Evolutionary conservation across 2,888 invertebrate genomes (phyloP).

Genomic region (Platycheirus albimanus): DNA sequence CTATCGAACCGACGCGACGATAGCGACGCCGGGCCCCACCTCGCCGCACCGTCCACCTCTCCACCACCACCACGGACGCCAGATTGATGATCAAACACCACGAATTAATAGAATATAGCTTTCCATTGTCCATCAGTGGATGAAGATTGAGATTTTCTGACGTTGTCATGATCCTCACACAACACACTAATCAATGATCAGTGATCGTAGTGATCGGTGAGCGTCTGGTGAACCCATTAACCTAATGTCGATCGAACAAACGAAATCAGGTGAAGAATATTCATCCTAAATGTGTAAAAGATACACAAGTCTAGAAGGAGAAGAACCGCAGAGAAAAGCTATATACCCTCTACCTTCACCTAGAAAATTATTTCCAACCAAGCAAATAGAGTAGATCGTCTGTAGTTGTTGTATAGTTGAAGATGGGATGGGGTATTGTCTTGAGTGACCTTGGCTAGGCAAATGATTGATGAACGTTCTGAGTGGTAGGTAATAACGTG

Average conservation of each 20-base stretch:
- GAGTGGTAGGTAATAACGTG: constrained; percentile 27
- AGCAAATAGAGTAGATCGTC: constrained; percentile 47
- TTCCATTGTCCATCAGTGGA: constrained; percentile 26
- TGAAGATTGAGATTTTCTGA: constrained; percentile 24
- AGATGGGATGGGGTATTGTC: constrained; percentile 29
- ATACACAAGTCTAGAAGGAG: constrained; percentile 37
- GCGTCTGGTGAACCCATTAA: constrained; percentile 69
- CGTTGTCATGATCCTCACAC: constrained; percentile 45
- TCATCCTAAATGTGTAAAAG: constrained; percentile 49
- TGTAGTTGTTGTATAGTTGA: too few relatives aligned
- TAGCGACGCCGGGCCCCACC: too few relatives aligned
- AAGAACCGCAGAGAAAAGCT: constrained; percentile 23
- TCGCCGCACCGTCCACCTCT: not conserved
- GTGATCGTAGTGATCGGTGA: constrained; percentile 45
- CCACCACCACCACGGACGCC: not conserved
- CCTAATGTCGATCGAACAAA: constrained; percentile 71
- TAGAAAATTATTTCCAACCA: constrained; percentile 42
- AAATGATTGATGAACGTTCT: constrained; percentile 64
- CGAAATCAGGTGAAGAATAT: constrained; percentile 35
- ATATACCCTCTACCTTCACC: constrained; percentile 61
- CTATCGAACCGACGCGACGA: constrained; percentile 8
- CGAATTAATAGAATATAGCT: constrained; percentile 35
- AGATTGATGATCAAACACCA: constrained; percentile 36
- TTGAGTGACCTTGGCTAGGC: constrained; percentile 61
- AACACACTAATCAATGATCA: constrained; percentile 33